These are phyloP conservation scores for Chelonus formosanus DNA, from an alignment of 2,888 invertebrate genomes.

Conservation along the genomic window DNA sequence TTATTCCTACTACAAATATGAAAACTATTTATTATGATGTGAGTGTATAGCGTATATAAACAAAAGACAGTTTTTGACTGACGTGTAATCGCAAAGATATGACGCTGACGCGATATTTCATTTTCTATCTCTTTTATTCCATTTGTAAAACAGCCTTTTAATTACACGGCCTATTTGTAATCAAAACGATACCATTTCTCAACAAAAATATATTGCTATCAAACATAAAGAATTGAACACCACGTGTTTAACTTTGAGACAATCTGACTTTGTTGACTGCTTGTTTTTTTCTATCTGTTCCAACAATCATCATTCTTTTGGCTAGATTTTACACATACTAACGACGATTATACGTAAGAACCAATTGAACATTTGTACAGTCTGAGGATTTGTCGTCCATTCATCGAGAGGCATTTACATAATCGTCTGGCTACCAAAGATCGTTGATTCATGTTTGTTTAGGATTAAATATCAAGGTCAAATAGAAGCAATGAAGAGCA, in stretches of 20 bases:
- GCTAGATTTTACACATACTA: no score
- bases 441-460: no score
- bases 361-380: no score
- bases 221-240: slow-evolving; percentile 4
- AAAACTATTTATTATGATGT: not conserved
- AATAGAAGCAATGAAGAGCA: no score
- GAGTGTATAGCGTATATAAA: slow-evolving; percentile 1
- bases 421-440: no score
- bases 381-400: no score
- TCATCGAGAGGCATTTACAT: no score
- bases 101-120: not conserved
- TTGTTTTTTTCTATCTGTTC: no score
- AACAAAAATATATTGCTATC: slow-evolving; percentile 12
- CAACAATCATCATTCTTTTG: no score
- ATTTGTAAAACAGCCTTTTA: slow-evolving; percentile 19
- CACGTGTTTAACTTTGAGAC: slow-evolving; percentile 9
- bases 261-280: not conserved
- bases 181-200: slow-evolving; percentile 27
- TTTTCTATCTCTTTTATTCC: slow-evolving; percentile 9
- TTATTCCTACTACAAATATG: not conserved
- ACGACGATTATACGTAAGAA: no score
- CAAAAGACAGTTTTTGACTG: slow-evolving; percentile 4
- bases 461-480: no score
- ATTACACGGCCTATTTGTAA: slow-evolving; percentile 21
- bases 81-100: slow-evolving; percentile 6